phyloP scores from a whole-genome alignment of 1,140 invertebrate species.

The Panagrolaimus sp. region DNA sequence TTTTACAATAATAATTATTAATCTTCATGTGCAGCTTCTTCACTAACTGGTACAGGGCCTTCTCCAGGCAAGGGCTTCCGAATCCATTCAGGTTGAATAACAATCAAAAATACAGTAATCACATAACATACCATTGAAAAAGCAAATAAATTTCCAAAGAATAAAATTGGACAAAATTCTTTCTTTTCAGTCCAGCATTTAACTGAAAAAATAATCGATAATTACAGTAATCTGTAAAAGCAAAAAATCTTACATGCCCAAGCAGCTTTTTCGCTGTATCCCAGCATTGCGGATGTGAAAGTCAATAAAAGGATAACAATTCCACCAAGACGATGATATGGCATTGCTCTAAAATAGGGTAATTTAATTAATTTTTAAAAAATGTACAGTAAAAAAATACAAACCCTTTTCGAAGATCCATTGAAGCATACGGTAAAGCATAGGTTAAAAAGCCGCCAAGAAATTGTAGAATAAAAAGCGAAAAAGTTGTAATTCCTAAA shows the following conservation, averaged over 20 bases:
- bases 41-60: background rate
- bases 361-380: background rate
- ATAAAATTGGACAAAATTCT: background rate
- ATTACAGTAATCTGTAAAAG: no score
- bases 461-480: background rate
- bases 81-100: slow-evolving; percentile 8
- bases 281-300: background rate
- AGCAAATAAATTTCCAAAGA: slow-evolving; percentile 3
- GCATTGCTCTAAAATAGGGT: background rate
- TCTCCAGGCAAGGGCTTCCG: slow-evolving; percentile 1
- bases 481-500: background rate
- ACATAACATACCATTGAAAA: background rate
- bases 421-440: background rate
- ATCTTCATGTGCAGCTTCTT: no score
- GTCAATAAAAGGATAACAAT: background rate
- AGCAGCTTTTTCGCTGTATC: slow-evolving; percentile 13
- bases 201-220: background rate
- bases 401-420: slow-evolving; percentile 5
- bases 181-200: background rate
- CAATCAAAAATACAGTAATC: background rate
- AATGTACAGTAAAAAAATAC: background rate
- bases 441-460: background rate
- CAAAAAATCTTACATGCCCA: background rate
- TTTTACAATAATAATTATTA: no score
- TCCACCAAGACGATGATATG: background rate